Conservation (phyloP, 2,888 invertebrate genomes). For the Synergus itoensis region DNA sequence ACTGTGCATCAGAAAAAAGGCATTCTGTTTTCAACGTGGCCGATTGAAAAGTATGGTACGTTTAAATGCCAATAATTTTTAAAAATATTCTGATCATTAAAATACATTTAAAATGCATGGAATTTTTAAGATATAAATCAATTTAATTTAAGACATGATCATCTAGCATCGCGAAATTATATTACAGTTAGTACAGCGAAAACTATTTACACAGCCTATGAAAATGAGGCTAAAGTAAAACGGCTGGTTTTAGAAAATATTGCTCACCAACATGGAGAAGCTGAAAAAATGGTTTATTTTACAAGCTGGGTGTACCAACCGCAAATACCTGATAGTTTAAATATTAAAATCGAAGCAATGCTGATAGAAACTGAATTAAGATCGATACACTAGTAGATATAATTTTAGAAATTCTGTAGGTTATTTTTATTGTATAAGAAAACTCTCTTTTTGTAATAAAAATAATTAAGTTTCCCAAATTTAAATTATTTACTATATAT, state of each 20-base stretch:
- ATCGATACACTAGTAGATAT: constrained; percentile 10
- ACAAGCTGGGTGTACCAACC: constrained; percentile 78
- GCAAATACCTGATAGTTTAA: constrained; percentile 66
- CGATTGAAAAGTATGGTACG: constrained; percentile 68
- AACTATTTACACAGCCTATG: constrained; percentile 68
- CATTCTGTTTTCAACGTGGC: constrained; percentile 72
- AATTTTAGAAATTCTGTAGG: constrained; percentile 49
- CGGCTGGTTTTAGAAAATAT: constrained; percentile 73
- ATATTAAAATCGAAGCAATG: constrained; percentile 65
- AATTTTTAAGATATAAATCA: background rate
- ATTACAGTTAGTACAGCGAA: constrained; percentile 60
- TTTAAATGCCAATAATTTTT: constrained; percentile 39
- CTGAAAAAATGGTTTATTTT: constrained; percentile 75
- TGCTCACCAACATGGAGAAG: constrained; percentile 73
- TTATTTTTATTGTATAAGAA: too few relatives aligned
- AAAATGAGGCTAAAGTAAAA: constrained; percentile 73
- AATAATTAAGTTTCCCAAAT: too few relatives aligned
- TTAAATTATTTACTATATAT: too few relatives aligned
- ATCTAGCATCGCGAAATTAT: background rate
- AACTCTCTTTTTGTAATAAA: background rate
- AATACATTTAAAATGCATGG: constrained; percentile 15
- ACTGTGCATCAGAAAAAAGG: constrained; percentile 59
- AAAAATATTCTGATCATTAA: background rate
- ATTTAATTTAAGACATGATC: too few relatives aligned
- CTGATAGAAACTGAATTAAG: constrained; percentile 71